Conservation (phyloP, 2,113 vertebrate species). For the sheep (Ovis aries) region DNA sequence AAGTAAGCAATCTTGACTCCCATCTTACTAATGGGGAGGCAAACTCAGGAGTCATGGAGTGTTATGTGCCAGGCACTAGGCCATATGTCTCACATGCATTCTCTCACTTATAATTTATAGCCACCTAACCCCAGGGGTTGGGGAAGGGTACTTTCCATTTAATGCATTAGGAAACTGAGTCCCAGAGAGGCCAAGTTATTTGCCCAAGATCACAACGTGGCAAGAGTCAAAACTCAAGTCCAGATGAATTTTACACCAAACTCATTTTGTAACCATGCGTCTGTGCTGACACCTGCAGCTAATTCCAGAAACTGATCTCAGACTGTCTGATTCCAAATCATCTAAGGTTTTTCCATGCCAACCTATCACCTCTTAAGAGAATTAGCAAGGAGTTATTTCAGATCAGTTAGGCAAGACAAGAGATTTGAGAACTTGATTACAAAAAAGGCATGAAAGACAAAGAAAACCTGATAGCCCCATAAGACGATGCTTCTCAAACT, state of each 20-base stretch:
- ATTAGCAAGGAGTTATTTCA: not conserved
- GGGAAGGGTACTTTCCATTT: not conserved
- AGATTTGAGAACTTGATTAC: not conserved
- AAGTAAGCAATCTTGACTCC: not conserved
- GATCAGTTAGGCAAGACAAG: not conserved
- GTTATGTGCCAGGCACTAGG: not conserved
- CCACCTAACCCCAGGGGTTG: not conserved
- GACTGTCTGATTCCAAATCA: not conserved
- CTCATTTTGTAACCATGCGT: not conserved
- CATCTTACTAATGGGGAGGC: not conserved
- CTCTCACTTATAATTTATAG: not conserved
- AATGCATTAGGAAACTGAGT: not conserved
- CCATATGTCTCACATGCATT: not conserved
- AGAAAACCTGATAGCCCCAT: not conserved
- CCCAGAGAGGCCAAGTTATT: not conserved
- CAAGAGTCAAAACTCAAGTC: not conserved
- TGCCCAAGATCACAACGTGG: not conserved
- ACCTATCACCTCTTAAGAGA: not conserved
- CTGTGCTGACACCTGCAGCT: not conserved
- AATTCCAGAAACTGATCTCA: not conserved
- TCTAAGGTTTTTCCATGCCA: not conserved
- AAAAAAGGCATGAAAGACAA: not conserved
- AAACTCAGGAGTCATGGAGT: not conserved
- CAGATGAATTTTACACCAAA: not conserved
- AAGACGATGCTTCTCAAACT: not conserved